Base-by-base conservation (phyloP, 2,888 invertebrate species). In the Ametastegia equiseti region DNA sequence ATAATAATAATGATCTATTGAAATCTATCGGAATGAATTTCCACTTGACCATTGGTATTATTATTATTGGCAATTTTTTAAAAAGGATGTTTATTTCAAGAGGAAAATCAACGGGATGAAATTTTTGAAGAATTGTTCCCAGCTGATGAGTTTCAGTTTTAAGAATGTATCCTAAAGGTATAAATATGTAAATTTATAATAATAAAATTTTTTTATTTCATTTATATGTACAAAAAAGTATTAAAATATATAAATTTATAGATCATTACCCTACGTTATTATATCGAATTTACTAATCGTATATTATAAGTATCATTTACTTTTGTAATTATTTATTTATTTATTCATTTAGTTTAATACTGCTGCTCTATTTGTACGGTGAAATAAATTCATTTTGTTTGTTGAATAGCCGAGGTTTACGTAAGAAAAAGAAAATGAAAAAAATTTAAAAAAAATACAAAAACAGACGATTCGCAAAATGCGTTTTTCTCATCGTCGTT, bases 191-290 rank as follows among this genome's bases (percentile, higher is more conserved):
- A 50, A 9, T 60, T 47, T 39, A 75, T 71, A 69, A 60, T 69
- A 11, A 54, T 75, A 45, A 36, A 42, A 47, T 85, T 84, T 83
- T 85, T 83, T 87, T 85, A 84, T 83, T 87, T 86, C 80, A 87
- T 86, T 86, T 88, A 85, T 89, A 89, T 90, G 87, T 90, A 90
- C 88, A 90, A 86, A 89, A 84, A 89, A 84, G 84, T 87, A 87
- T 83, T 86, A 88, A 89, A 88, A 87, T 88, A 88, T 83, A 86
- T 82, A 80, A 83, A 23, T 82, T 83, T 82, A 84, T 85, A 83
- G 81, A 67, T 67, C n/a, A 67, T 39, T 65, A 39, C 39, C 27
- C 69, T 86, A 86, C 82, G 82, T 83, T 30, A 30, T 1, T 63
- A 82, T 85, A 83, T n/a, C n/a, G 85, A 84, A 86, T 85, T 83